Evolutionary conservation across 2,797 vertebrate genomes (phyloP), one percentile per base, ranked within the genome.

Genomic region (Aulostomus chinensis): DNA sequence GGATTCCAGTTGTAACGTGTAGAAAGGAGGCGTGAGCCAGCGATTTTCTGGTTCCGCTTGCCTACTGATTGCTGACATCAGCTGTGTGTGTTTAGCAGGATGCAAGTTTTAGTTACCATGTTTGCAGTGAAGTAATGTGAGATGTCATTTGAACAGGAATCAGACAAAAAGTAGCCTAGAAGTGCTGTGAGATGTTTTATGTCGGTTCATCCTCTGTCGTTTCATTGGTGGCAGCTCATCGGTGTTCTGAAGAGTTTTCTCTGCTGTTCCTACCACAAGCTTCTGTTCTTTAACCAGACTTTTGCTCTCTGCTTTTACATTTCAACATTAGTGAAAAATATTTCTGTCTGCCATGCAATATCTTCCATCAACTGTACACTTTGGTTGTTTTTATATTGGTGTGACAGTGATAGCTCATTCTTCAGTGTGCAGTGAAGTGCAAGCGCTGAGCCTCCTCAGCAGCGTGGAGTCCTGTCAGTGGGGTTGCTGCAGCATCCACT

Each of bases 391-490:
- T 67, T 48, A 74, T 56, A 51, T 55, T 34, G 37, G 36, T 79
- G 72, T 83, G 58, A 53, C 60, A 65, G 52, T 57, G 24, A 55
- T 76, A 60, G 69, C 22, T 49, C 60, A 76, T 75, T 71, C 78
- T 58, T 78, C 57, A 62, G 16, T 71, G 68, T 81, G 63, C 52
- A 68, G 59, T 84, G 28, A 51, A 70, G 70, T 72, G 54, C 50
- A 69, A 46, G 68, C 81, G 73, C 76, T 68, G 70, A 68, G 69
- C 67, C 50, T 79, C 68, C 57, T 80, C 67, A 61, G 46, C 70
- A 43, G 70, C 13, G 73, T 85, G 62, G 47, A 47, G 81, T 88
- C 69, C 68, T 80, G 68, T 84, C 53, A 59, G 28, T 84, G 47
- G 36, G 48, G 51, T 43, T 22, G 16, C 76, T 68, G 17, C n/a